Evolutionary conservation across 2,888 invertebrate genomes (phyloP).

Genomic region (Agriopis aurantiaria): DNA sequence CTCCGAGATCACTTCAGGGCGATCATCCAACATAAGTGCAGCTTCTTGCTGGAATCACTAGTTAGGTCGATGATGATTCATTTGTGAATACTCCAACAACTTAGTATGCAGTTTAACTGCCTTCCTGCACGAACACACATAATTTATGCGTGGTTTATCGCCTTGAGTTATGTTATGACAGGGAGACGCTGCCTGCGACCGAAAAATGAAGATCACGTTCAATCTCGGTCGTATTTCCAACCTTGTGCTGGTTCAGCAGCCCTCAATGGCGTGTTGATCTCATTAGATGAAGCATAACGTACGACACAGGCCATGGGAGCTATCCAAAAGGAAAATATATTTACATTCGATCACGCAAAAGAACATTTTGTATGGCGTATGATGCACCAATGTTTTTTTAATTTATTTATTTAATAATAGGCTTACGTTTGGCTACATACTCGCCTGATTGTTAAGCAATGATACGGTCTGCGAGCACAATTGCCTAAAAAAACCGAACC

Average conservation of each 20-base stretch:
- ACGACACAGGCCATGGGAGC: neutral
- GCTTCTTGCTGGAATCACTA: neutral
- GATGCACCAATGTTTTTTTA: no score
- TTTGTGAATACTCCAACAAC: neutral
- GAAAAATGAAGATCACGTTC: slow-evolving; percentile 53
- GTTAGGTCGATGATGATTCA: neutral
- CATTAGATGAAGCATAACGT: slow-evolving; percentile 10
- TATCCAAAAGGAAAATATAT: neutral
- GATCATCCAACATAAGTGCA: neutral
- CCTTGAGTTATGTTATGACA: slow-evolving; percentile 38
- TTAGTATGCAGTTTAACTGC: neutral
- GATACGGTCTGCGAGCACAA: no score
- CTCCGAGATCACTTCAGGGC: no score
- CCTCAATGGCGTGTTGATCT: slow-evolving; percentile 28
- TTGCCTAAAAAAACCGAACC: no score
- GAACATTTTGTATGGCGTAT: neutral
- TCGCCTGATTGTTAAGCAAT: no score
- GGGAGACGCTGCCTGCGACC: slow-evolving; percentile 31
- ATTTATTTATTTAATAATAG: no score
- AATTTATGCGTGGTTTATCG: slow-evolving; percentile 25
- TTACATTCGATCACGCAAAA: neutral
- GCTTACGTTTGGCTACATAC: no score
- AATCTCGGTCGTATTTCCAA: slow-evolving; percentile 43
- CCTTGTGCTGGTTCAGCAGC: slow-evolving; percentile 52
- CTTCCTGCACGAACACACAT: slow-evolving; percentile 3